phyloP scores from a whole-genome alignment of 1,140 invertebrate genomes.

The Ditylenchus dipsaci region DNA sequence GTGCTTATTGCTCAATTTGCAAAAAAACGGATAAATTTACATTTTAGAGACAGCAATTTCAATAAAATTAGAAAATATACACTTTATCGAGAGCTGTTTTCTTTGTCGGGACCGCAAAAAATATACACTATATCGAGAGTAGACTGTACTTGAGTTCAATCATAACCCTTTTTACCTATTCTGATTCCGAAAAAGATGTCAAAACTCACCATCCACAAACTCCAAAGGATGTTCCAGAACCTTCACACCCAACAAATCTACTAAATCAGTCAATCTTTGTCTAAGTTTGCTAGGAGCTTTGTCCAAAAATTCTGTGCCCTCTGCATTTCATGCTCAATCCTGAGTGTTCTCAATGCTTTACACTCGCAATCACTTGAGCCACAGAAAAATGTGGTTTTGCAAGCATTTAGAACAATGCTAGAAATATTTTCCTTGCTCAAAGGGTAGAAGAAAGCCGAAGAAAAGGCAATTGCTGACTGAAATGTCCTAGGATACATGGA shows the following conservation, averaged over 20 bases:
- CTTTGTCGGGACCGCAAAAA: too few species aligned
- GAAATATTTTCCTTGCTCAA: constrained; percentile 6
- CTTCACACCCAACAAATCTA: constrained; percentile 16
- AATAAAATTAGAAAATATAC: too few species aligned
- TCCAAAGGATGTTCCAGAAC: constrained; percentile 21
- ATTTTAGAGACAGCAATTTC: too few species aligned
- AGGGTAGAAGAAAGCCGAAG: constrained; percentile 24
- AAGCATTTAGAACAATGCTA: background rate
- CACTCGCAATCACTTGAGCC: constrained; percentile 17
- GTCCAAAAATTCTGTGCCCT: constrained; percentile 15
- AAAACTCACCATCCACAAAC: background rate
- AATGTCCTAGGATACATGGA: constrained; percentile 27
- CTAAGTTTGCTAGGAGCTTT: background rate
- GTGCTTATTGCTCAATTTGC: too few species aligned
- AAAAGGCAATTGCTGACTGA: constrained; percentile 32
- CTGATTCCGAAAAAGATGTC: too few species aligned
- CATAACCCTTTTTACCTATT: too few species aligned
- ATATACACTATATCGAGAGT: too few species aligned
- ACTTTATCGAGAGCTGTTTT: too few species aligned
- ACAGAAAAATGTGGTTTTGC: constrained; percentile 30
- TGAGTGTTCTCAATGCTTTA: background rate
- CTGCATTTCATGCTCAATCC: constrained; percentile 12
- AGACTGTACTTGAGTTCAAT: too few species aligned
- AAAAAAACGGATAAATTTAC: too few species aligned
- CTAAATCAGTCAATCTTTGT: constrained; percentile 4